Percentiles rank a stretch among this genome's conserved stretches.
Conservation (phyloP, 2,113 vertebrate genomes). For the Neotragus moschatus region DNA sequence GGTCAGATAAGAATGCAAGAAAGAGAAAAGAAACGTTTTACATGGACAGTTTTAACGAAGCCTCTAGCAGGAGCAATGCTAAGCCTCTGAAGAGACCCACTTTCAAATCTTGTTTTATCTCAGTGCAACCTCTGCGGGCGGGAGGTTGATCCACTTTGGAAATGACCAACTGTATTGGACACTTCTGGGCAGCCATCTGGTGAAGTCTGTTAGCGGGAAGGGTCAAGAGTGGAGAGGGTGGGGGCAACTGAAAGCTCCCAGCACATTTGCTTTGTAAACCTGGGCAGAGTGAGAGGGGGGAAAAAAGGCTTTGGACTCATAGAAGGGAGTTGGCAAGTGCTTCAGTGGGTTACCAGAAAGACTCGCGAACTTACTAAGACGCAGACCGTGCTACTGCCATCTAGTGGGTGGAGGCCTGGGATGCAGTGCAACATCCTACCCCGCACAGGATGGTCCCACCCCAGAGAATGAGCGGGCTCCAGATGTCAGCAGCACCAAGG, state of each 20-base stretch:
- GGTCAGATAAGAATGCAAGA: not conserved
- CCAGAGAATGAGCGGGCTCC: not conserved
- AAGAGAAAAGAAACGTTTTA: not conserved
- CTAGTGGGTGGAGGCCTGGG: fast-evolving
- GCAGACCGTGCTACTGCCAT: not conserved
- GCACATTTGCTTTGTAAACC: not conserved
- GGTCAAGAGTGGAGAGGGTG: not conserved
- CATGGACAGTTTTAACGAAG: not conserved
- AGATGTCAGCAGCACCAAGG: fast-evolving
- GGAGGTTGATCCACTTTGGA: not conserved
- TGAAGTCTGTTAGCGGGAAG: not conserved
- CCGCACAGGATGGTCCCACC: not conserved
- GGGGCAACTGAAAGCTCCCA: not conserved
- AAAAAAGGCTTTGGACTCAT: not conserved
- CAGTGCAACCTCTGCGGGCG: not conserved
- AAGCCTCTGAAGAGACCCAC: not conserved
- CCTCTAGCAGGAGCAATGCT: fast-evolving
- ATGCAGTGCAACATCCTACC: fast-evolving
- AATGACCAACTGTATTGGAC: not conserved
- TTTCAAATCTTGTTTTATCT: not conserved
- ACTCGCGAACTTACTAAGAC: not conserved
- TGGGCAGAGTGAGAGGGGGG: not conserved
- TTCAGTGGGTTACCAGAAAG: not conserved
- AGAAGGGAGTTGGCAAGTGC: not conserved
- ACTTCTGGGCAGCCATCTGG: not conserved